These are phyloP conservation scores for Polymixis flavicincta DNA, from an alignment of 2,888 invertebrate species.

Conservation along the genomic window DNA sequence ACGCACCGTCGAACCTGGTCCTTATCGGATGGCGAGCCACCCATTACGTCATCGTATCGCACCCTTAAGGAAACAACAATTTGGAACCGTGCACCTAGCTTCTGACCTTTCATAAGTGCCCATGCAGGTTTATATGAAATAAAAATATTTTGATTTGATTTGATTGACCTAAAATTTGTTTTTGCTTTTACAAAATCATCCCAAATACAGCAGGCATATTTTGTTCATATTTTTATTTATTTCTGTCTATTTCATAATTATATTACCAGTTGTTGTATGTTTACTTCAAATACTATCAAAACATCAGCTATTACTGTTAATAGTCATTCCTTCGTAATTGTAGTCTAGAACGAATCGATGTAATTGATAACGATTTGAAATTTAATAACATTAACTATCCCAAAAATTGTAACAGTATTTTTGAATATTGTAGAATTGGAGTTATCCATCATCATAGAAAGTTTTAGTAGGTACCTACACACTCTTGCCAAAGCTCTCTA, in stretches of 20 bases:
- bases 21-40: too few relatives aligned
- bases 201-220: neutral
- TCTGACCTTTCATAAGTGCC: too few relatives aligned
- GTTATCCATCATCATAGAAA: neutral
- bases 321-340: constrained; percentile 59
- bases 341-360: constrained; percentile 54
- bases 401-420: constrained; percentile 66
- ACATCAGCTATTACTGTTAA: constrained; percentile 45
- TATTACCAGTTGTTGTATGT: constrained; percentile 20
- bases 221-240: neutral
- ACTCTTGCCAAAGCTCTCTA: neutral
- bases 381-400: constrained; percentile 40
- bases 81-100: too few relatives aligned
- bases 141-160: too few relatives aligned
- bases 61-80: too few relatives aligned
- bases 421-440: constrained; percentile 14
- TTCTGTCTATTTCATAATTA: neutral
- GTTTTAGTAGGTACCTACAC: neutral
- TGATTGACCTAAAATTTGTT: too few relatives aligned
- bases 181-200: too few relatives aligned
- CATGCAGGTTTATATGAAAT: too few relatives aligned
- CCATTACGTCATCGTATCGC: too few relatives aligned
- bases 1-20: too few relatives aligned
- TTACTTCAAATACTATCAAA: constrained; percentile 39
- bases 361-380: constrained; percentile 58